Base-by-base conservation (phyloP, 2,797 vertebrate species). In the Tokudaia muenninki region DNA sequence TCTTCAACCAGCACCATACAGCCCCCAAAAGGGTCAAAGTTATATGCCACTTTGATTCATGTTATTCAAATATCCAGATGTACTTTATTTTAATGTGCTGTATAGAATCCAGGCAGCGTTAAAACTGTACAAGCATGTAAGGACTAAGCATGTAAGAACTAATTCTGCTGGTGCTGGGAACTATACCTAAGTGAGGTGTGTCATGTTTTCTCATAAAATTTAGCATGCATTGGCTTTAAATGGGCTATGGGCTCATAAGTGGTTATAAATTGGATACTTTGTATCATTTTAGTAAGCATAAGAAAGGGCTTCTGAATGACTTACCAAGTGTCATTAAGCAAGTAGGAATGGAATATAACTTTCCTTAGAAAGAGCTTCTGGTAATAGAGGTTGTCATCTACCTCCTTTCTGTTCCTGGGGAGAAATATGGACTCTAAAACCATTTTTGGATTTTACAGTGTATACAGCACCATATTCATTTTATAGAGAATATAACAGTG, bases 141-240 rank as follows among this genome's bases (percentile, higher is more conserved):
- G 31, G 12, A 50, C 21, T 26, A 65, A 74, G 22, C 37, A 92
- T 41, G 41, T 41, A 41, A 41, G 91, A 95, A 22, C 55, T 78
- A 24, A 47, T 80, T 94, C 4, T 67, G 5, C 44, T 67, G 94
- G 21, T 70, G 41, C 41, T 93, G 59, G 21, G 87, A 93, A 74
- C 17, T 34, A 17, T 86, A 41, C 82, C 92, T 82, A 92, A 79
- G 86, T 75, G 87, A 91, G 41, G 29, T 59, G 21, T 92, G 41
- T 88, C 84, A 70, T 92, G 92, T 95, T 94, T 92, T 82, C 86
- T 96, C 92, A 95, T 94, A 75, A 96, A 44, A 44, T 86, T 74
- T 14, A 84, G 37, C 26, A 79, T 57, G 17, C 37, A 29, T 34
- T 77, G 24, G 31, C 81, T 97, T 94, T 89, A 80, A 78, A 92